phyloP scores from a whole-genome alignment of 2,113 vertebrate species.

The Solea solea region DNA sequence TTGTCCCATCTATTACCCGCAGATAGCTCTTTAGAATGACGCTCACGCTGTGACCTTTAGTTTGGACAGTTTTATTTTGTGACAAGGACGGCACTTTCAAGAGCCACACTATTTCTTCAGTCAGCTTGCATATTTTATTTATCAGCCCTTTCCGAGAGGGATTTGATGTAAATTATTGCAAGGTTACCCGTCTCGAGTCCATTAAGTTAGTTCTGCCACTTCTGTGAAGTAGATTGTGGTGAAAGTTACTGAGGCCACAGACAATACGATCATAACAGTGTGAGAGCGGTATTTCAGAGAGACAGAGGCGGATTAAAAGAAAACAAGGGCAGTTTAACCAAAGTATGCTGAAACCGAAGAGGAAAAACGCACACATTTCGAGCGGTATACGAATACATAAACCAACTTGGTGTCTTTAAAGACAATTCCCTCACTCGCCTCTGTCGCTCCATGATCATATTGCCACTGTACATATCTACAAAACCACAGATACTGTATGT shows the following conservation, averaged over 20 bases:
- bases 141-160: constrained; percentile 42
- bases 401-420: constrained; percentile 4
- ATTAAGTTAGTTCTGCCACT: constrained; percentile 32
- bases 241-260: constrained; percentile 26
- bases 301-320: constrained; percentile 8
- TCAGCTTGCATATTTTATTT: constrained; percentile 65
- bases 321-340: neutral
- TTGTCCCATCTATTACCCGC: constrained; percentile 67
- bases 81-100: constrained; percentile 68
- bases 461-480: too few relatives aligned
- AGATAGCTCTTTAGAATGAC: constrained; percentile 73
- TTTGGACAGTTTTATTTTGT: constrained; percentile 50
- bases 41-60: constrained; percentile 61
- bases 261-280: constrained; percentile 17
- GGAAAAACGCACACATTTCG: neutral
- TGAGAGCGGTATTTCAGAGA: constrained; percentile 7
- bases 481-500: too few relatives aligned
- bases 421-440: neutral
- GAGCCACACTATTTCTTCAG: constrained; percentile 40
- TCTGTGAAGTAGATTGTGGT: constrained; percentile 21
- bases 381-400: neutral
- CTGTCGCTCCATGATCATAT: too few relatives aligned
- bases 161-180: constrained; percentile 56
- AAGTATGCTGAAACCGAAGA: constrained; percentile 19
- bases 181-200: constrained; percentile 50